Evolutionary conservation across 2,113 vertebrate species (phyloP).

Genomic region (Psittacula cyanocephala): DNA sequence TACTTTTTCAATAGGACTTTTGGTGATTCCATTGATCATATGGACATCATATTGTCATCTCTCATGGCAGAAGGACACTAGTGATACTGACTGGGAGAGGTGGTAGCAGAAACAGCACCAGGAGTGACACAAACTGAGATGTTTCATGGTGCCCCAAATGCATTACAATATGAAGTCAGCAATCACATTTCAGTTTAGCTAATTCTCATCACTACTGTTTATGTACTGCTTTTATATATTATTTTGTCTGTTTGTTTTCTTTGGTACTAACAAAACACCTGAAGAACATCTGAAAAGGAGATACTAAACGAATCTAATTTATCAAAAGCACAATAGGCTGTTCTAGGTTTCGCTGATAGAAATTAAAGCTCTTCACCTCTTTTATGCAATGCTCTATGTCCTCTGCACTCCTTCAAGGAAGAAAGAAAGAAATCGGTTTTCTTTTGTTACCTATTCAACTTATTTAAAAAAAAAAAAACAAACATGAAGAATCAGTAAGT

Average conservation of each 20-base stretch:
- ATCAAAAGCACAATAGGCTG: not conserved
- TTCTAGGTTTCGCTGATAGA: not conserved
- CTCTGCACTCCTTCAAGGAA: not conserved
- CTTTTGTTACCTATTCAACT: not conserved
- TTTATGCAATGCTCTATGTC: not conserved
- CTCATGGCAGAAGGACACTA: not conserved
- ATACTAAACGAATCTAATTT: not conserved
- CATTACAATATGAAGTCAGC: not conserved
- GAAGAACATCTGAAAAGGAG: not conserved
- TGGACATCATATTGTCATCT: not conserved
- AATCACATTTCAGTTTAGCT: not conserved
- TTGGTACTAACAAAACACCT: not conserved
- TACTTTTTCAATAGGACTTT: not conserved
- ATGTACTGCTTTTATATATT: not conserved
- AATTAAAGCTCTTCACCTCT: not conserved
- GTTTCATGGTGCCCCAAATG: not conserved
- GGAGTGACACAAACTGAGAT: rapidly evolving
- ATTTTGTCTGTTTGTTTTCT: not conserved
- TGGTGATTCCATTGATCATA: not conserved
- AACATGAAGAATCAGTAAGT: not conserved
- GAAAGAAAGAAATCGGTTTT: not conserved
- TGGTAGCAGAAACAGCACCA: not conserved
- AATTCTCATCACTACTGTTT: not conserved
- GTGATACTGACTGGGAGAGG: not conserved
- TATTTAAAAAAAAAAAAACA: not conserved